Conservation (phyloP, 2,888 invertebrate species). For the Minunthozetes semirufus region DNA sequence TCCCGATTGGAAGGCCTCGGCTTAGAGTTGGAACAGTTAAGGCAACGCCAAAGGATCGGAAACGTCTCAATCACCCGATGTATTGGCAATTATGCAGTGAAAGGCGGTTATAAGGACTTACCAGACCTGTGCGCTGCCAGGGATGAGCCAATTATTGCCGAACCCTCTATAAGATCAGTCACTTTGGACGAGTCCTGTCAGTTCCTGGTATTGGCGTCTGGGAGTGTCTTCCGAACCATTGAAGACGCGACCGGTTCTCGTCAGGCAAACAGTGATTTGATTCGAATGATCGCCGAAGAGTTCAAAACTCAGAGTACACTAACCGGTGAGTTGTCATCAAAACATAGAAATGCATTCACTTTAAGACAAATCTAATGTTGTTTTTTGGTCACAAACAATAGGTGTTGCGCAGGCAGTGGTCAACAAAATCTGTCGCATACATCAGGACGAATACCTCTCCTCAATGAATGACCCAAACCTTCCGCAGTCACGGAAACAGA, state of each 20-base stretch:
- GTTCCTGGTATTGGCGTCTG: slow-evolving; percentile 76
- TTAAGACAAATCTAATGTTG: too few species aligned
- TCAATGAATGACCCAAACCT: slow-evolving; percentile 41
- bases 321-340: background rate
- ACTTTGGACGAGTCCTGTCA: slow-evolving; percentile 67
- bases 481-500: slow-evolving; percentile 51
- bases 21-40: slow-evolving; percentile 62
- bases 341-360: too few species aligned
- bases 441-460: slow-evolving; percentile 66
- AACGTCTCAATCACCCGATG: slow-evolving; percentile 76
- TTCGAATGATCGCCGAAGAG: slow-evolving; percentile 68
- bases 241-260: slow-evolving; percentile 69
- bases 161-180: slow-evolving; percentile 76
- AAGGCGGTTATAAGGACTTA: slow-evolving; percentile 75
- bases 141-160: slow-evolving; percentile 71
- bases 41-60: slow-evolving; percentile 60
- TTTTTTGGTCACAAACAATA: too few species aligned
- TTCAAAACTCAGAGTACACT: slow-evolving; percentile 71
- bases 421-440: slow-evolving; percentile 72
- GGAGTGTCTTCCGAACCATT: slow-evolving; percentile 73
- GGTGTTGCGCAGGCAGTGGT: slow-evolving; percentile 79
- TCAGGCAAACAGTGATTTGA: slow-evolving; percentile 72
- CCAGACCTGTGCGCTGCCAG: slow-evolving; percentile 63
- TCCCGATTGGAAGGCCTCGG: slow-evolving; percentile 67
- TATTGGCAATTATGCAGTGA: slow-evolving; percentile 77